Conservation (phyloP, 2,888 invertebrate genomes). For the Coremacera marginata region DNA sequence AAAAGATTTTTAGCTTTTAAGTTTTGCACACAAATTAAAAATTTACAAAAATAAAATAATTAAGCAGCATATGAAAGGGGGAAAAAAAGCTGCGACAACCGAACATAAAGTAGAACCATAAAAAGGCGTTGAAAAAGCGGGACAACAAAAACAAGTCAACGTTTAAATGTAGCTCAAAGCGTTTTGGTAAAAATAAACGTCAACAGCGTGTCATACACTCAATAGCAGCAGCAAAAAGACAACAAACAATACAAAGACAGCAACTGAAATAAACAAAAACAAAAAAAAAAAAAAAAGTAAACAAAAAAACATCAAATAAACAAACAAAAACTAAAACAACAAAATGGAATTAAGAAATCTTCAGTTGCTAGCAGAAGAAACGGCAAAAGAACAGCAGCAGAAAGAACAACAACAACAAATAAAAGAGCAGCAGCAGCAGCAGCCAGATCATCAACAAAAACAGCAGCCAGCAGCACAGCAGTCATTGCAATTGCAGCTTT, state of each 20-base stretch:
- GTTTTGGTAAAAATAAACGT: conserved; percentile 41
- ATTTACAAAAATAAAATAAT: conserved; percentile 27
- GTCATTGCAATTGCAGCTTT: conserved; percentile 17
- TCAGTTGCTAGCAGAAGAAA: conserved; percentile 8
- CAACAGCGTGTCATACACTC: conserved; percentile 40
- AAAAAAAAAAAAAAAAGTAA: not conserved
- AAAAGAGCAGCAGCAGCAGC: conserved; percentile 39
- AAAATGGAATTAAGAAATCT: conserved; percentile 46
- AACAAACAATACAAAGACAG: conserved; percentile 42
- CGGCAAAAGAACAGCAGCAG: conserved; percentile 30
- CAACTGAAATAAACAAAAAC: conserved; percentile 46
- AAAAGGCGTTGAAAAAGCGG: not conserved
- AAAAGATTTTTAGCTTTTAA: conserved; percentile 10
- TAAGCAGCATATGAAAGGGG: conserved; percentile 8
- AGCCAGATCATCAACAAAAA: conserved; percentile 21
- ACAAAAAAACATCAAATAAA: not conserved
- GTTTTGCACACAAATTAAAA: conserved; percentile 23
- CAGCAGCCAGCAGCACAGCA: not conserved
- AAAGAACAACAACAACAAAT: conserved; percentile 42
- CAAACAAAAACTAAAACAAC: not conserved
- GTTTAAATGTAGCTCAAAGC: conserved; percentile 38
- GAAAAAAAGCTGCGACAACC: conserved; percentile 3
- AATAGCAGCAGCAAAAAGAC: conserved; percentile 33
- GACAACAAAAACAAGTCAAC: conserved; percentile 30
- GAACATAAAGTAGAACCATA: conserved; percentile 25